Evolutionary conservation across 2,113 vertebrate genomes (phyloP).

Genomic region (Phodopus roborovskii): DNA sequence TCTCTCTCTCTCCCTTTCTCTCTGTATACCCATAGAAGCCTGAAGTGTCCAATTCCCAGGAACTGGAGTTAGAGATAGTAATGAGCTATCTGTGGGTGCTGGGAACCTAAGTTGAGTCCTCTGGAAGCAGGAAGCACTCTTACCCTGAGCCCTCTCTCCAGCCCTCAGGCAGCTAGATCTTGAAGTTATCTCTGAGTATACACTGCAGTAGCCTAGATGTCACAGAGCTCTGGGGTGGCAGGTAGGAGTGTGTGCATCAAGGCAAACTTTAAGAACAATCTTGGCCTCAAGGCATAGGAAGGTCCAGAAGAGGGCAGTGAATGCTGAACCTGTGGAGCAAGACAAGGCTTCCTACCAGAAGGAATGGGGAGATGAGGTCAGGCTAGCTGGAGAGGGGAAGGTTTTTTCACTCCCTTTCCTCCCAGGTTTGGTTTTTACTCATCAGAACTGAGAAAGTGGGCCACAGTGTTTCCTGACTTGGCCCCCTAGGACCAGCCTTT

Average conservation of each 20-base stretch:
- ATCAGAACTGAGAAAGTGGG: neutral
- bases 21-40: neutral
- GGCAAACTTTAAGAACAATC: slow-evolving; percentile 28
- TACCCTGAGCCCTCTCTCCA: neutral
- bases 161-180: neutral
- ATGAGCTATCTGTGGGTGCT: neutral
- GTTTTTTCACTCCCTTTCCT: neutral
- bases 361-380: neutral
- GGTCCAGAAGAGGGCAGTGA: slow-evolving; percentile 31
- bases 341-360: neutral
- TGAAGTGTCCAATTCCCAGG: neutral
- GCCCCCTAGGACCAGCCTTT: slow-evolving; percentile 45
- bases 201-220: neutral
- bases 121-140: neutral
- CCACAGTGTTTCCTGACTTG: slow-evolving; percentile 38
- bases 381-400: neutral
- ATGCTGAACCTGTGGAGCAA: neutral
- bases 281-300: neutral
- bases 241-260: neutral
- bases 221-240: neutral
- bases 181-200: neutral
- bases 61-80: neutral
- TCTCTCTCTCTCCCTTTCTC: neutral
- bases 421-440: neutral
- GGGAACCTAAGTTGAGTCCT: neutral